phyloP scores from a whole-genome alignment of 2,888 invertebrate genomes.

The Meteorus colon region DNA sequence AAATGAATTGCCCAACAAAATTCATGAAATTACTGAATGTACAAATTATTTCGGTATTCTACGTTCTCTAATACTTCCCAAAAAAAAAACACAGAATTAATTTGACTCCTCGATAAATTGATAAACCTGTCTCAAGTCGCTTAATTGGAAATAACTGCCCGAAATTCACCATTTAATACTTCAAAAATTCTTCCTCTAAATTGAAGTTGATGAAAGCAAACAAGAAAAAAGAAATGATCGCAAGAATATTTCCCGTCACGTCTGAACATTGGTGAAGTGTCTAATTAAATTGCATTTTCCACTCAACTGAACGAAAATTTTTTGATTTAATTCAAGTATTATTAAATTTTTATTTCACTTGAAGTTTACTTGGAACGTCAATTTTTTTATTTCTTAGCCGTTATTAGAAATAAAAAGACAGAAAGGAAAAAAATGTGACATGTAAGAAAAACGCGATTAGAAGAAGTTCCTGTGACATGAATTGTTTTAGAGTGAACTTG shows the following conservation, averaged over 20 bases:
- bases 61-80: too few species aligned
- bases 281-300: slow-evolving; percentile 12
- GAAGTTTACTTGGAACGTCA: not conserved
- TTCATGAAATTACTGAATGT: too few species aligned
- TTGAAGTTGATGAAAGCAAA: not conserved
- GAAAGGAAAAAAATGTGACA: not conserved
- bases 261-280: not conserved
- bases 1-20: too few species aligned
- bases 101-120: too few species aligned
- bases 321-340: not conserved
- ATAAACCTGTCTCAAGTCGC: too few species aligned
- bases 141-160: too few species aligned
- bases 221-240: not conserved
- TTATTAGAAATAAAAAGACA: not conserved
- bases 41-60: too few species aligned
- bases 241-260: not conserved
- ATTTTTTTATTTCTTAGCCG: not conserved
- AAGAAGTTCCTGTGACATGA: not conserved
- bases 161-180: not conserved
- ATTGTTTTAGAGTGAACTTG: slow-evolving; percentile 15
- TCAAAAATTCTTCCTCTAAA: not conserved
- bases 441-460: not conserved
- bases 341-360: not conserved
- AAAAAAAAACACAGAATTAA: too few species aligned
- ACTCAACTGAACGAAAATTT: not conserved